Base-by-base conservation (phyloP, 64 coral and sea anemone genomes). In the Montipora foliosa region DNA sequence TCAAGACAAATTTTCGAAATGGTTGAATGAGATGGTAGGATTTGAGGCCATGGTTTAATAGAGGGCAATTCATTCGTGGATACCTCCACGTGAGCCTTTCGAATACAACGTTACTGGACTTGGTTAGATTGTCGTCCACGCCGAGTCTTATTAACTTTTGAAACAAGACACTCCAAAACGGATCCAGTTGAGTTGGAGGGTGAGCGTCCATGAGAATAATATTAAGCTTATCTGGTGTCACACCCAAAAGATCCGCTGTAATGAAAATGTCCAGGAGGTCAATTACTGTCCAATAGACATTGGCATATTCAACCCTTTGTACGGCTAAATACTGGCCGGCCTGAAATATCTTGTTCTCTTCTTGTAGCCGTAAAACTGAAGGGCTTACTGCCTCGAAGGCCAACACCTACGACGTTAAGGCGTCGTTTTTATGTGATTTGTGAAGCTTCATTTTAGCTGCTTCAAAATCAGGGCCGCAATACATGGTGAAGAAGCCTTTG, bases 271-370 rank as follows among this genome's bases (percentile, higher is more conserved):
- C 85, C 68, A 88, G 17, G 6, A 88, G 19, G 2, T 88, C 85
- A 52, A 88, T 53, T 11, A 88, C 19, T 58, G 85, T 88, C 85
- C 85, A 88, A 20, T 88, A 88, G 19, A 88, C 85, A 71, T 75
- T 88, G 47, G 85, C 85, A 11, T 29, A 88, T 76, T 88, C 85
- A 9, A 44, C 44, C 85, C 85, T 88, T 88, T 88, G 46, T 53
- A 88, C 75, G 4, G 85, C 85, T 19, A 88, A 51, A 49, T 88
- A 88, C 17, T 88, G 85, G 1, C 85, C 85, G 7, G 85, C 8
- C 8, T 88, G 67, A 75, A 75, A 75, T 22, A n/a, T 12, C 47
- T 75, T 67, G 2, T 29, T 74, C 49, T 8, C 4, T 88, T n/a
- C 9, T 15, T 20, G n/a, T 15, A 50, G 70, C 6, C 5, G 47